Percentiles rank a stretch among this genome's conserved stretches.
Conservation (phyloP, 2,888 invertebrate species). For the Dermolepida albohirtum region DNA sequence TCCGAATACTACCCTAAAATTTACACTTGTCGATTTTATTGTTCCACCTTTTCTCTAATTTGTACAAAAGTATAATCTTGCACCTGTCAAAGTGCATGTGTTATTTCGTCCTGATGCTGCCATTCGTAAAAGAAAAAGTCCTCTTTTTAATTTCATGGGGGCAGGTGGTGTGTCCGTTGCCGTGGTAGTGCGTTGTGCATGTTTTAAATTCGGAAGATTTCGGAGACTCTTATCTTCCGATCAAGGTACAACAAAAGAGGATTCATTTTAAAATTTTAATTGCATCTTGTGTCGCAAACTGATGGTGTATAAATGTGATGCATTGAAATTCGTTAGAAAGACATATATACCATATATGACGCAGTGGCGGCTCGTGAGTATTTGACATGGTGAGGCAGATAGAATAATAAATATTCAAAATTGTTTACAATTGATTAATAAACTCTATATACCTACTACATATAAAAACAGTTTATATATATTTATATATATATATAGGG, state of each 20-base stretch:
- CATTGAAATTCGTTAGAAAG: constrained; percentile 18
- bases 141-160: constrained; percentile 35
- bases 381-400: too few relatives aligned
- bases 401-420: too few relatives aligned
- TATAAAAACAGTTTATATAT: too few relatives aligned
- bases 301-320: constrained; percentile 24
- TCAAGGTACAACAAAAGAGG: constrained; percentile 28
- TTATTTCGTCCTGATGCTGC: constrained; percentile 17
- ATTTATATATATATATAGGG: too few relatives aligned
- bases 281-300: constrained; percentile 38
- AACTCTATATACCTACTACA: too few relatives aligned
- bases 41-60: constrained; percentile 25
- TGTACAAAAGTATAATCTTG: constrained; percentile 31
- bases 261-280: constrained; percentile 40
- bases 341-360: too few relatives aligned
- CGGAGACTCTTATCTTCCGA: constrained; percentile 28
- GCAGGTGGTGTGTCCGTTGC: constrained; percentile 30
- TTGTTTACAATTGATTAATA: too few relatives aligned
- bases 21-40: constrained; percentile 29
- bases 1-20: constrained; percentile 20
- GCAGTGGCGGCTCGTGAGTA: too few relatives aligned
- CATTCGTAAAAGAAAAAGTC: constrained; percentile 32
- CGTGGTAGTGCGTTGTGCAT: constrained; percentile 19
- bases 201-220: constrained; percentile 35
- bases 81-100: constrained; percentile 39